Percentiles rank a stretch among this genome's conserved stretches.
Evolutionary conservation across 2,888 invertebrate species (phyloP).

Genomic region (Synanthedon tipuliformis): DNA sequence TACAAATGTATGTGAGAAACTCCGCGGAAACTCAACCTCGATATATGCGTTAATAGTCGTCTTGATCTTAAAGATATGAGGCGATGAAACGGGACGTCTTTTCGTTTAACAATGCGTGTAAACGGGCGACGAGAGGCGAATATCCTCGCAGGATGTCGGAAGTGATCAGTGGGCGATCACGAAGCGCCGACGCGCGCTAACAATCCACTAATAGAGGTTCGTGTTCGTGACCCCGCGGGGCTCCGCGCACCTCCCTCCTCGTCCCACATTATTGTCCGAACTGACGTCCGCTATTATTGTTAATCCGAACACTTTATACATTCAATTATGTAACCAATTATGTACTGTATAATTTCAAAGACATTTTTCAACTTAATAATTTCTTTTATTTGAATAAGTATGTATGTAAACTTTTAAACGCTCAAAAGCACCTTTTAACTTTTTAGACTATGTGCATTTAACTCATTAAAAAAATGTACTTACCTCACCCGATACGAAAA

Average conservation of each 20-base stretch:
- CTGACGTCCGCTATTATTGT: conserved; percentile 18
- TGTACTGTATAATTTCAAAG: neutral
- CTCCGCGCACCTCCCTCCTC: conserved; percentile 5
- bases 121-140: neutral
- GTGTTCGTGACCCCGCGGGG: conserved; percentile 46
- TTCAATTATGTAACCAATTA: neutral
- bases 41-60: no score
- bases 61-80: no score
- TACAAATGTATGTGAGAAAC: no score
- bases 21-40: no score
- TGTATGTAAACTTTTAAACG: no score
- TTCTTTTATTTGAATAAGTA: no score
- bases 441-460: no score
- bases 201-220: conserved; percentile 58
- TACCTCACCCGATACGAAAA: no score
- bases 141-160: conserved; percentile 31
- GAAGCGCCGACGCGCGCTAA: conserved; percentile 49
- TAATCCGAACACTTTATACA: neutral
- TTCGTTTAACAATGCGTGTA: neutral
- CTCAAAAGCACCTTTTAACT: no score
- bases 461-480: no score
- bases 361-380: neutral
- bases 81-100: neutral
- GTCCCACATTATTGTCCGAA: conserved; percentile 26
- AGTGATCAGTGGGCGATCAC: conserved; percentile 56